These are phyloP conservation scores for Cheilosia vernalis DNA, from an alignment of 2,888 invertebrate genomes.

Conservation along the genomic window DNA sequence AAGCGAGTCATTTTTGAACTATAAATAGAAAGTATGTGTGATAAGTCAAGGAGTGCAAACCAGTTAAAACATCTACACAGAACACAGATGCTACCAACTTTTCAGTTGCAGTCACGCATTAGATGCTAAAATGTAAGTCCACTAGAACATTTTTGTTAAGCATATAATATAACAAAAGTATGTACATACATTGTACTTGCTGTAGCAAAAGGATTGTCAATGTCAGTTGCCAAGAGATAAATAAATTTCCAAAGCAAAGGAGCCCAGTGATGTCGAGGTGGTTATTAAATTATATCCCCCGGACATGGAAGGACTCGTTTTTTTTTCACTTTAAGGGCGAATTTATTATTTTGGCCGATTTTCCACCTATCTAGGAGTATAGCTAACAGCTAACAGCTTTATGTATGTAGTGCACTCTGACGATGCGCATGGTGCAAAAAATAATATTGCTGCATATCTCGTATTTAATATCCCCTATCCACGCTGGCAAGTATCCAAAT, in stretches of 20 bases:
- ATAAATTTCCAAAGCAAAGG: slow-evolving; percentile 6
- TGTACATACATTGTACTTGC: neutral
- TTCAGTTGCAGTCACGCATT: neutral
- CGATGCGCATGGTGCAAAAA: slow-evolving; percentile 49
- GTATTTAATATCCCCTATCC: slow-evolving; percentile 62
- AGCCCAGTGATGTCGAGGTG: slow-evolving; percentile 20
- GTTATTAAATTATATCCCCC: slow-evolving; percentile 66
- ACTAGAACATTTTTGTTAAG: too few relatives aligned
- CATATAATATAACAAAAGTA: neutral
- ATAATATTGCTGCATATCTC: slow-evolving; percentile 54
- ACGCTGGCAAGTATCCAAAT: slow-evolving; percentile 63
- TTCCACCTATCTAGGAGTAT: slow-evolving; percentile 28
- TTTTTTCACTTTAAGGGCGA: slow-evolving; percentile 53
- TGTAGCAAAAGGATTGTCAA: slow-evolving; percentile 3
- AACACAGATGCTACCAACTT: slow-evolving; percentile 11
- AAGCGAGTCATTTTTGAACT: slow-evolving; percentile 27
- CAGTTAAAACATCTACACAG: slow-evolving; percentile 33
- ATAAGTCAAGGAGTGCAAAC: slow-evolving; percentile 51
- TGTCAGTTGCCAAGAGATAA: slow-evolving; percentile 38
- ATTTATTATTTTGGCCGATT: slow-evolving; percentile 69
- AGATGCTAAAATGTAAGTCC: slow-evolving; percentile 9
- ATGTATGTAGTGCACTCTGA: slow-evolving; percentile 1
- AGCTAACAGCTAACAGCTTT: neutral
- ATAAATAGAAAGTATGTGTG: slow-evolving; percentile 42
- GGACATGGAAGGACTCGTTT: slow-evolving; percentile 50